These are phyloP conservation scores for Uloborus diversus DNA, from an alignment of 1,140 invertebrate genomes.

Conservation along the genomic window DNA sequence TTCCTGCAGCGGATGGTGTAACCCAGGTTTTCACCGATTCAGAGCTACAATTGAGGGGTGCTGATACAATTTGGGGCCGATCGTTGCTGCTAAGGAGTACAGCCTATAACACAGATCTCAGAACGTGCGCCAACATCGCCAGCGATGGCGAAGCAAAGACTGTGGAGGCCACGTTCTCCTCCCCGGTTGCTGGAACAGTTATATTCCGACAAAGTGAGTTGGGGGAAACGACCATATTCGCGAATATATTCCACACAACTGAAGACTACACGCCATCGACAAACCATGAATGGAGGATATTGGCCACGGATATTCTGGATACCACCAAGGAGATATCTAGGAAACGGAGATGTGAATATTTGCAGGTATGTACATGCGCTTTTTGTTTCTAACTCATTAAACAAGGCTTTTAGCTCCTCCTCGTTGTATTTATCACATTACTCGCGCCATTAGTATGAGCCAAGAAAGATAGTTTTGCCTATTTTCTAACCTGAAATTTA, in stretches of 20 bases:
- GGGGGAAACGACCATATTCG: conserved; percentile 77
- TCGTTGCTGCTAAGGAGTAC: conserved; percentile 61
- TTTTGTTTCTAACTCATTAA: too few relatives aligned
- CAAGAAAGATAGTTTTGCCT: too few relatives aligned
- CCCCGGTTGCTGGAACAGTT: conserved; percentile 80
- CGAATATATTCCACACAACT: conserved; percentile 69
- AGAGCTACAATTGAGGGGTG: conserved; percentile 61
- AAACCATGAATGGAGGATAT: conserved; percentile 85
- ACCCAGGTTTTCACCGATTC: conserved; percentile 59
- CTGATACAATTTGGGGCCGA: conserved; percentile 63
- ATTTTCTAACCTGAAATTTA: too few relatives aligned
- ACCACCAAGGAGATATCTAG: conserved; percentile 67
- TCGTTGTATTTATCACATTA: too few relatives aligned
- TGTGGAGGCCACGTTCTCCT: conserved; percentile 82
- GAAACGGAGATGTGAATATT: conserved; percentile 66
- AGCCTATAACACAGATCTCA: conserved; percentile 36
- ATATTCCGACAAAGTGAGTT: conserved; percentile 76
- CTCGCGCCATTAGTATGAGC: too few relatives aligned
- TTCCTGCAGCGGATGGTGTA: conserved; percentile 50
- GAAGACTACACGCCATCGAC: conserved; percentile 66
- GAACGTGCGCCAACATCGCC: conserved; percentile 62
- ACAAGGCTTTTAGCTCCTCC: too few relatives aligned
- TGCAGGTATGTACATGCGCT: conserved; percentile 71
- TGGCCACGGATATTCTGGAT: conserved; percentile 88
- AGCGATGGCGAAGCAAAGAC: conserved; percentile 74